Evolutionary conservation across 2,113 vertebrate species (phyloP), one percentile per base, ranked within the genome.

Genomic region (Lophochroa leadbeateri): DNA sequence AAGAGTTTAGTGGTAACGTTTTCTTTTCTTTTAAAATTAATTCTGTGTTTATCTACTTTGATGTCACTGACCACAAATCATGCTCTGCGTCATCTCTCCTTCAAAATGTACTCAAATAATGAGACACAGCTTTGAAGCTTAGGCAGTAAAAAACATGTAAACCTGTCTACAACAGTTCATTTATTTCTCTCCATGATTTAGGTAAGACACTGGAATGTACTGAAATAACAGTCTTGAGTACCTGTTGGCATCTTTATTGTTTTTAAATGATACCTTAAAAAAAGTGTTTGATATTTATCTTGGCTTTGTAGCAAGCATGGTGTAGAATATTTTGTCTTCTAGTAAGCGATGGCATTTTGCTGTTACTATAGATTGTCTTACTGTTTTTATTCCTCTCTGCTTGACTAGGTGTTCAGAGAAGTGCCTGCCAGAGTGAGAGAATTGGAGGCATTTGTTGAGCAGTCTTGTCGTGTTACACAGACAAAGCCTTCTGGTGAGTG

Each of bases 401-500:
- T 94, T 71, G 64, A 5, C 74, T 88, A 99, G 99, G 97, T 98
- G 69, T 98, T 98, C 33, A 98, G 96, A 75, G 98, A 99, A 93
- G 88, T 99, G 61, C 93, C 99, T 86, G 98, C 98, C 55, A 98
- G 98, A 96, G 88, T 98, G 39, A 97, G 98, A 14, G 98, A 99
- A 91, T 72, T 98, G 64, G 98, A 99, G 95, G 71, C 89, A 17
- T 97, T 97, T 84, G 87, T 98, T 94, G 97, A 98, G 44, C 98
- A 97, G 33, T 97, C 96, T 55, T 7, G 1, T 79, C 76, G 87
- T 75, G 95, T 97, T 20, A 90, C 98, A 43, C 98, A 98, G 81
- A 95, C 98, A 60, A 98, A 98, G 60, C 95, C 98, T 70, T 95
- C 97, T 82, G 98, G 98, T 98, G 93, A 97, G 96, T 57, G 29